Conservation (phyloP, 2,888 invertebrate species). For the Periphyllus acericola region DNA sequence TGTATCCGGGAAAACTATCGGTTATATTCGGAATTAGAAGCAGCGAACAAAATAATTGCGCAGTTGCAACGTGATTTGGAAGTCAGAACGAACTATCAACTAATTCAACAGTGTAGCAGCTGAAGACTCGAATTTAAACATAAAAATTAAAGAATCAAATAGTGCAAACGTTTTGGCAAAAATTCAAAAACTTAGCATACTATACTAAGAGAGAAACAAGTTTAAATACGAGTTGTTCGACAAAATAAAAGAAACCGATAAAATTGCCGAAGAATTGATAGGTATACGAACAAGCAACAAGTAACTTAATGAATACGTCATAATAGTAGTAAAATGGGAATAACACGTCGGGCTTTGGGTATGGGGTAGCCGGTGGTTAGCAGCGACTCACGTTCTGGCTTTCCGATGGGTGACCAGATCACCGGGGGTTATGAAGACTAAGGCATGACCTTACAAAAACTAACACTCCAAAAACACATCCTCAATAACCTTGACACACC, state of each 20-base stretch:
- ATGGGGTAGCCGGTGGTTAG: no score
- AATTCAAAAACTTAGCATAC: background rate
- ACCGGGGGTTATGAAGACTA: no score
- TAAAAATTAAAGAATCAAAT: background rate
- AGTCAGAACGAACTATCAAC: background rate
- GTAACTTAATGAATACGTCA: no score
- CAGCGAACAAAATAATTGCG: background rate
- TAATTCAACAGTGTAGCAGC: no score
- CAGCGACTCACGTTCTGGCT: no score
- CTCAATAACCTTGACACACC: no score
- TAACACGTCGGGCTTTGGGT: no score
- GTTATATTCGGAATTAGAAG: background rate
- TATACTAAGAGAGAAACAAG: background rate
- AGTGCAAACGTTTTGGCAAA: background rate
- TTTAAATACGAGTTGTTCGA: background rate
- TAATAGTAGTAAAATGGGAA: no score
- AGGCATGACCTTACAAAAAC: no score
- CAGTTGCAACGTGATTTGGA: background rate
- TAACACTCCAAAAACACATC: no score
- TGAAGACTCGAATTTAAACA: background rate
- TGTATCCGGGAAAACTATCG: background rate
- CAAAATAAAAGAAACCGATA: background rate
- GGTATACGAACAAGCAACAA: no score
- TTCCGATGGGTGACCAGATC: no score
- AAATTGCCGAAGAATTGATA: background rate